Evolutionary conservation across 2,113 vertebrate species (phyloP).

Genomic region (Potamarius usumacintae): DNA sequence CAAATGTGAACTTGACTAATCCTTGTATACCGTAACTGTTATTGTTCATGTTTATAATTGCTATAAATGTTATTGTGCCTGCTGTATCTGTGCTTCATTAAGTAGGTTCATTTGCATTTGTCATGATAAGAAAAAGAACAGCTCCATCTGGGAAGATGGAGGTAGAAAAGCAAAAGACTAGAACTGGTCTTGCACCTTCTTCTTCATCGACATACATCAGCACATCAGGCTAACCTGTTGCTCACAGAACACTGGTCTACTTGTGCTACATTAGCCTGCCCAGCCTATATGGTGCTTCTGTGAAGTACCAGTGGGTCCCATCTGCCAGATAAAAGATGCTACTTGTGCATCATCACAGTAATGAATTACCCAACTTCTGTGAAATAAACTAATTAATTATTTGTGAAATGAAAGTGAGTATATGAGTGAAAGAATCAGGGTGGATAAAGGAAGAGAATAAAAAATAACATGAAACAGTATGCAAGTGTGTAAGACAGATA

Average conservation of each 20-base stretch:
- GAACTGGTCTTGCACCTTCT: slow-evolving; percentile 35
- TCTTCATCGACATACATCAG: slow-evolving; percentile 38
- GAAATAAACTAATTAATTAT: slow-evolving; percentile 64
- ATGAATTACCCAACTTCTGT: slow-evolving; percentile 63
- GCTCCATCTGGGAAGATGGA: too few relatives aligned
- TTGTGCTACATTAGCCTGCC: slow-evolving; percentile 34
- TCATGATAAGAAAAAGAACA: slow-evolving; percentile 19
- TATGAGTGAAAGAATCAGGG: slow-evolving; percentile 5
- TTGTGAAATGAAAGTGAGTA: slow-evolving; percentile 37
- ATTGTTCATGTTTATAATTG: too few relatives aligned
- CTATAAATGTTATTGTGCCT: slow-evolving; percentile 4
- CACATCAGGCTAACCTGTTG: slow-evolving; percentile 44
- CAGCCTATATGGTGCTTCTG: slow-evolving; percentile 47
- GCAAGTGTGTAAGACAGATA: slow-evolving; percentile 38
- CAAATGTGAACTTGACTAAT: slow-evolving; percentile 9
- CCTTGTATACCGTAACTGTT: not conserved
- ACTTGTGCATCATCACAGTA: slow-evolving; percentile 55
- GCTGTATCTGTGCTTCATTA: slow-evolving; percentile 23
- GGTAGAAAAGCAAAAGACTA: not conserved
- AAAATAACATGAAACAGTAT: not conserved
- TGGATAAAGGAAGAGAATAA: slow-evolving; percentile 44
- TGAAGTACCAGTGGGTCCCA: slow-evolving; percentile 59
- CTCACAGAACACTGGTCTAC: slow-evolving; percentile 49
- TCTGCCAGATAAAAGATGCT: slow-evolving; percentile 68
- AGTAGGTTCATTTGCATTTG: not conserved